Evolutionary conservation across 2,797 vertebrate genomes (phyloP).

Genomic region (Crenuchus spilurus): DNA sequence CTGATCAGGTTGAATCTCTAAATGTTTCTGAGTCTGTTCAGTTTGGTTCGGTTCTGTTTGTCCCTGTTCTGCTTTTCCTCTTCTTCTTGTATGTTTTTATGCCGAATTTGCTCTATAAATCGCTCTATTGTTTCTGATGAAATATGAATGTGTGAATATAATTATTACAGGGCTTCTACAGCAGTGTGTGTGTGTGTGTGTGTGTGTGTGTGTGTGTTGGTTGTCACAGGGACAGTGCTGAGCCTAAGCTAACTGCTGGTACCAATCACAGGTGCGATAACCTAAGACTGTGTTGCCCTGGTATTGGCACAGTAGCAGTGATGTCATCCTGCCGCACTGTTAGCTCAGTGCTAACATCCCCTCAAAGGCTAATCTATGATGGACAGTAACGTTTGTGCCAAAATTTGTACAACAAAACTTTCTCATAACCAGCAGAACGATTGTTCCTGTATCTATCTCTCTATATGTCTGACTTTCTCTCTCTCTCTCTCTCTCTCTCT

Average conservation of each 20-base stretch:
- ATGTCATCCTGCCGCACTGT: conserved; percentile 29
- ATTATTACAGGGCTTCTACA: conserved; percentile 39
- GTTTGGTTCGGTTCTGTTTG: conserved; percentile 15
- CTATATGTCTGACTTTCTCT: no score
- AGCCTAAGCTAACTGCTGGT: no score
- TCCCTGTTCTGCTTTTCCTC: background rate
- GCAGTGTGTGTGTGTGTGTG: conserved; percentile 8
- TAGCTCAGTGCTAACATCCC: conserved; percentile 14
- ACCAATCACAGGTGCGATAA: background rate
- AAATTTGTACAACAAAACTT: conserved; percentile 40
- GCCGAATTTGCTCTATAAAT: background rate
- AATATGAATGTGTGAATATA: conserved; percentile 59
- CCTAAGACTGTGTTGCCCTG: conserved; percentile 15
- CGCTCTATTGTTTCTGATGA: conserved; percentile 63
- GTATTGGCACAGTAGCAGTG: conserved; percentile 35
- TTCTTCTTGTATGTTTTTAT: background rate
- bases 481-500: no score
- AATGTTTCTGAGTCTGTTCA: conserved; percentile 39
- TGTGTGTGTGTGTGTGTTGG: background rate
- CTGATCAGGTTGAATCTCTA: conserved; percentile 21
- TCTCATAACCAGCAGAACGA: conserved; percentile 52
- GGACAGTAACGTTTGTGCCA: conserved; percentile 40
- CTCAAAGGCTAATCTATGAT: conserved; percentile 9
- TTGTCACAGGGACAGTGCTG: background rate
- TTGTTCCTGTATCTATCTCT: conserved; percentile 44